A percentile compares a stretch with the other conserved stretches of the same genome.
phyloP scores from a whole-genome alignment of 2,888 invertebrate genomes.

The Bembecia ichneumoniformis region DNA sequence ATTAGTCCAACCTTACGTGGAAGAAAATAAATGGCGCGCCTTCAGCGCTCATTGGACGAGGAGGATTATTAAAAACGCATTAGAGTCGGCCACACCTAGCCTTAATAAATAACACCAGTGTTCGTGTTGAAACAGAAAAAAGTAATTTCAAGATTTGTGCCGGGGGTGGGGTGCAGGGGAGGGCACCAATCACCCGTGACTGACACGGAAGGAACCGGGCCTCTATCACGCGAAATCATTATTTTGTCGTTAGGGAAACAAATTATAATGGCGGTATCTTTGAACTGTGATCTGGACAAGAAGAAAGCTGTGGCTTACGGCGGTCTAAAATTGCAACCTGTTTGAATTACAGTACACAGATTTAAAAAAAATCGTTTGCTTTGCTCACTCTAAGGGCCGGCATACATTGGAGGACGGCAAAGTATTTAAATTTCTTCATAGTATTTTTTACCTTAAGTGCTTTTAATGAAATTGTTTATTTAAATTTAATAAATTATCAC shows the following conservation, averaged over 20 bases:
- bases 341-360: background rate
- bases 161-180: slow-evolving; percentile 21
- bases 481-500: too few relatives aligned
- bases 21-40: slow-evolving; percentile 42
- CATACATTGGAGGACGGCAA: too few relatives aligned
- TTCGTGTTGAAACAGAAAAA: slow-evolving; percentile 58
- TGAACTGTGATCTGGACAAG: slow-evolving; percentile 28
- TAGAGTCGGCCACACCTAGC: slow-evolving; percentile 61
- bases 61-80: slow-evolving; percentile 70
- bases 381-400: too few relatives aligned
- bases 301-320: slow-evolving; percentile 15
- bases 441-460: too few relatives aligned
- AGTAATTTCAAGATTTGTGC: slow-evolving; percentile 62
- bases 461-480: too few relatives aligned
- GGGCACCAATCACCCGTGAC: slow-evolving; percentile 60
- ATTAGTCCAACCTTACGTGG: slow-evolving; percentile 55
- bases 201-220: slow-evolving; percentile 62
- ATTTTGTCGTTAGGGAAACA: slow-evolving; percentile 64
- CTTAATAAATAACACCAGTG: slow-evolving; percentile 36
- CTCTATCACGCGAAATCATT: slow-evolving; percentile 67
- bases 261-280: slow-evolving; percentile 49
- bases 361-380: too few relatives aligned
- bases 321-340: background rate
- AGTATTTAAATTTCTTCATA: too few relatives aligned
- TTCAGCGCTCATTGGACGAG: slow-evolving; percentile 57